Conservation (phyloP, 1,140 invertebrate genomes). For the Subanguina moxae region DNA sequence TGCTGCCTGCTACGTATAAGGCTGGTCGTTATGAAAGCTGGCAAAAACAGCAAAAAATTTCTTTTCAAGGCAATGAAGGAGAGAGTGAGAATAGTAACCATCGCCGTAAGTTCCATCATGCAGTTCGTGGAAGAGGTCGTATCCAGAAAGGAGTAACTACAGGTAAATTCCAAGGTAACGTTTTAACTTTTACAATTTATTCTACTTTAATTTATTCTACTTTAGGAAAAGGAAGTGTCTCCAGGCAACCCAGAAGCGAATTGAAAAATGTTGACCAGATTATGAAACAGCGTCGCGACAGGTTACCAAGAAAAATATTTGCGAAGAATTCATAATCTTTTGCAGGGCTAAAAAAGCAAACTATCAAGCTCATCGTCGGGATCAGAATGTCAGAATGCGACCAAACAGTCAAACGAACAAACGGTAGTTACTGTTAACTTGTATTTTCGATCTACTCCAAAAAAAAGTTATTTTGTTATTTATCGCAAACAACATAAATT, state of each 20-base stretch:
- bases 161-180: not conserved
- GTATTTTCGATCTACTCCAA: too few species aligned
- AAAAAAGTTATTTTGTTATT: too few species aligned
- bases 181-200: not conserved
- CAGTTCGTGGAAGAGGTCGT: conserved; percentile 18
- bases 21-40: conserved; percentile 76
- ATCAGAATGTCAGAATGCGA: conserved; percentile 28
- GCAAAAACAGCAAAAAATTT: conserved; percentile 75
- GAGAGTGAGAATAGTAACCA: conserved; percentile 63
- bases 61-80: conserved; percentile 65
- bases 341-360: conserved; percentile 17
- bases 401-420: conserved; percentile 3
- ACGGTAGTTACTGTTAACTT: too few species aligned
- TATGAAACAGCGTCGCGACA: conserved; percentile 27
- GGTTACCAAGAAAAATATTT: not conserved
- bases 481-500: too few species aligned
- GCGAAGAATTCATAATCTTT: too few species aligned
- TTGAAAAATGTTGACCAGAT: conserved; percentile 44
- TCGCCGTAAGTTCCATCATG: conserved; percentile 19
- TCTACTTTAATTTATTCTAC: conserved; percentile 5
- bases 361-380: conserved; percentile 33
- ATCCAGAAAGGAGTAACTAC: conserved; percentile 7
- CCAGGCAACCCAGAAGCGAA: conserved; percentile 48
- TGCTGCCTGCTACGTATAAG: conserved; percentile 89
- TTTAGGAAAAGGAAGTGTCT: not conserved